Evolutionary conservation across 2,113 vertebrate species (phyloP).

Genomic region (Plecotus auritus): DNA sequence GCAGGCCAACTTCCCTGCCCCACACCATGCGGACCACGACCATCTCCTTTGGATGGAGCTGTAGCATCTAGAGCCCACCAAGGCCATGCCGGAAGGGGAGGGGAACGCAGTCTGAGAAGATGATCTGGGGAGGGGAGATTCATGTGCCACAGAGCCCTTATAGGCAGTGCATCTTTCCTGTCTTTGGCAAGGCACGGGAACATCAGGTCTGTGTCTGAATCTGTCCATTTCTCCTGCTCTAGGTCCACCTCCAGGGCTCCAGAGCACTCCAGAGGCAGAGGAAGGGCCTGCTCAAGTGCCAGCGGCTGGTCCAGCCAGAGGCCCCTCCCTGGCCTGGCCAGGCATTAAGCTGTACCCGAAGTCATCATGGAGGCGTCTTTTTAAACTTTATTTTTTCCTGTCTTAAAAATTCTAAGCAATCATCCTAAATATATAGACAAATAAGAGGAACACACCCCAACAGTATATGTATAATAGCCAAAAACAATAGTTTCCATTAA

Average conservation of each 20-base stretch:
- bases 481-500: neutral
- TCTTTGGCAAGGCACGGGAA: neutral
- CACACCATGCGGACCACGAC: conserved; percentile 58
- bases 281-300: neutral
- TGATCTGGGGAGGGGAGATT: neutral
- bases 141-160: neutral
- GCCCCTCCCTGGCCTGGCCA: neutral
- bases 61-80: conserved; percentile 86
- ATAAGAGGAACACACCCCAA: neutral
- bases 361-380: neutral
- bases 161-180: neutral
- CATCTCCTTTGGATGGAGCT: conserved; percentile 64
- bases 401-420: neutral
- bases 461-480: neutral
- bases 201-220: neutral
- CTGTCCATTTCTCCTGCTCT: neutral
- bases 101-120: neutral
- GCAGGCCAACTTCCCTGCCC: conserved; percentile 85
- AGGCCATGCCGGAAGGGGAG: conserved; percentile 68
- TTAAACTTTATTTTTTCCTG: neutral
- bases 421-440: neutral
- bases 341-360: neutral
- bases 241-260: neutral
- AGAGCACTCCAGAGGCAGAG: neutral
- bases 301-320: neutral